Conservation (phyloP, 2,113 vertebrate species). For the Rhipidura dahli region DNA sequence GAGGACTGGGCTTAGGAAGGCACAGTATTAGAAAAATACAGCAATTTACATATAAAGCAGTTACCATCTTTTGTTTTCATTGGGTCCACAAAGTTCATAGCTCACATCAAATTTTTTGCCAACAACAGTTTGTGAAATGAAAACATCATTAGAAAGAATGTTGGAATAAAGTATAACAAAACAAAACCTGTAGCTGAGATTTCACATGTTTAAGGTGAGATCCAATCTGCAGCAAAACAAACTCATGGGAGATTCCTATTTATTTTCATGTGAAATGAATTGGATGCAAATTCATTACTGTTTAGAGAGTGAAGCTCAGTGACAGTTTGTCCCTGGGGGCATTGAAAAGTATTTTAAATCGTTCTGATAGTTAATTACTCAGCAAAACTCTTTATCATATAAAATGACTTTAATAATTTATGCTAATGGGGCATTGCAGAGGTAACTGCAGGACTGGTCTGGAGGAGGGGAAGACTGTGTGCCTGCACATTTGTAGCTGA, state of each 20-base stretch:
- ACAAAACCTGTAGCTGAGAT: not conserved
- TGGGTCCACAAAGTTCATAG: not conserved
- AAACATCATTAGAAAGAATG: not conserved
- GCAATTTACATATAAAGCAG: not conserved
- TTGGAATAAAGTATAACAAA: not conserved
- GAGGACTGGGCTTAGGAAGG: not conserved
- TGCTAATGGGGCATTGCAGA: not conserved
- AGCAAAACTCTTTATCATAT: constrained; percentile 11
- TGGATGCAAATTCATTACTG: constrained; percentile 32
- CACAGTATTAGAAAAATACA: not conserved
- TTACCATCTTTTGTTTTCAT: not conserved
- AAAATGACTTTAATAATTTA: constrained; percentile 38
- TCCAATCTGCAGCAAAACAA: not conserved
- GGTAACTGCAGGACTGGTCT: not conserved
- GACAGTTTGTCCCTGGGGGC: constrained; percentile 31
- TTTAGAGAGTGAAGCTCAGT: not conserved
- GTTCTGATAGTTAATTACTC: constrained; percentile 36
- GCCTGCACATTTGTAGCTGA: not conserved
- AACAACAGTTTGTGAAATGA: not conserved
- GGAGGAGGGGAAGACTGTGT: not conserved
- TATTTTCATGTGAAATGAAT: constrained; percentile 45
- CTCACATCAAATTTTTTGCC: not conserved
- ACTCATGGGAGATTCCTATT: constrained; percentile 5
- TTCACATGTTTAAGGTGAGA: not conserved
- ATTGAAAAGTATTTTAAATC: constrained; percentile 33